A percentile compares a stretch with the other conserved stretches of the same genome.
phyloP scores from a whole-genome alignment of 2,888 invertebrate genomes.

The Mythimna loreyi region DNA sequence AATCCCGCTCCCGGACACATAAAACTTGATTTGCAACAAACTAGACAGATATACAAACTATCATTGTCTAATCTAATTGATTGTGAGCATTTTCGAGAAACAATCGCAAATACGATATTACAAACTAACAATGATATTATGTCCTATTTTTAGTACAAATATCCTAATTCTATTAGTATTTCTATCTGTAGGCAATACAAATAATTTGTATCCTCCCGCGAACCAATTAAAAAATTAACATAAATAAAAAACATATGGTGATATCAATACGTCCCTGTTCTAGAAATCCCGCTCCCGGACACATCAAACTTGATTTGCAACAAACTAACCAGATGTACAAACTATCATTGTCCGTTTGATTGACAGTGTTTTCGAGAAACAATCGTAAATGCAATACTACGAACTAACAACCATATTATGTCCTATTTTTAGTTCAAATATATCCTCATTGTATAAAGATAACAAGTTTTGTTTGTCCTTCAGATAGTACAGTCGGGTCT shows the following conservation, averaged over 20 bases:
- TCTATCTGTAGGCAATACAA: too few species aligned
- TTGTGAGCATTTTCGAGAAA: slow-evolving; percentile 40
- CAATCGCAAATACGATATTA: slow-evolving; percentile 40
- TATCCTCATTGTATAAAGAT: slow-evolving; percentile 30
- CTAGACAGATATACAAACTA: slow-evolving; percentile 12
- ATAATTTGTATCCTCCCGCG: too few species aligned
- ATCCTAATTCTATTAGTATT: too few species aligned
- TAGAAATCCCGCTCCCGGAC: neutral
- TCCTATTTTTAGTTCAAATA: slow-evolving; percentile 15
- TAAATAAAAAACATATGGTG: too few species aligned
- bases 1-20: neutral
- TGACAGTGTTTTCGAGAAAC: slow-evolving; percentile 42
- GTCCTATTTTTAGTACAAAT: slow-evolving; percentile 12
- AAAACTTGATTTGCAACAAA: slow-evolving; percentile 6
- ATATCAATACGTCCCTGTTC: neutral
- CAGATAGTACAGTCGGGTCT: slow-evolving; percentile 10
- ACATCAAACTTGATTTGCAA: slow-evolving; percentile 15
- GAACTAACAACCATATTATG: slow-evolving; percentile 16
- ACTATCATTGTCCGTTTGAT: slow-evolving; percentile 28
- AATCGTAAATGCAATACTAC: slow-evolving; percentile 41
- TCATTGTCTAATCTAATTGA: slow-evolving; percentile 23
- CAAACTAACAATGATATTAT: slow-evolving; percentile 16
- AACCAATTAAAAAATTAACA: too few species aligned
- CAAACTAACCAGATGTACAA: slow-evolving; percentile 1
- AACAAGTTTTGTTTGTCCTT: slow-evolving; percentile 27